phyloP scores from a whole-genome alignment of 2,797 vertebrate species.

The Nyctalus aviator region DNA sequence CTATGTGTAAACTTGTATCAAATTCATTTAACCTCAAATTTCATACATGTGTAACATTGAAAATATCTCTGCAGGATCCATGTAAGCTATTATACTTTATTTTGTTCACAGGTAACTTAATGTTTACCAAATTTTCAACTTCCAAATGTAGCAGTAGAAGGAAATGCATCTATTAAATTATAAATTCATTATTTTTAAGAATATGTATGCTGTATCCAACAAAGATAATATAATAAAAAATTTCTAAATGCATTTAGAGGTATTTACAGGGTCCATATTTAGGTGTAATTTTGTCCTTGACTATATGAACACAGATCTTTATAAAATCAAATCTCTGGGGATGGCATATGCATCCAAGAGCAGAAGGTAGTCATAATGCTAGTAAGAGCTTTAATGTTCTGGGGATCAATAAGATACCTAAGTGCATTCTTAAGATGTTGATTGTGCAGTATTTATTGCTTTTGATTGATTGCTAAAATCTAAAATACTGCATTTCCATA shows the following conservation, averaged over 20 bases:
- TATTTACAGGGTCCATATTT: background rate
- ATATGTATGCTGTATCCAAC: background rate
- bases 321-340: conserved; percentile 57
- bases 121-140: conserved; percentile 6
- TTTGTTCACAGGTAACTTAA: background rate
- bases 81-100: background rate
- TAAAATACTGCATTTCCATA: conserved; percentile 68
- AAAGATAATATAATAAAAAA: conserved; percentile 9
- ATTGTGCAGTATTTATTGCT: conserved; percentile 63
- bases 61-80: conserved; percentile 8
- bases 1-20: background rate
- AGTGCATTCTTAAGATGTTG: conserved; percentile 68
- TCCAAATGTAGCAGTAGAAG: background rate
- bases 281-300: conserved; percentile 13
- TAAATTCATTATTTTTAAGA: background rate
- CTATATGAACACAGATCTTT: conserved; percentile 47
- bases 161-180: background rate
- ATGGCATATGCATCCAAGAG: conserved; percentile 20
- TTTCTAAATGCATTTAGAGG: background rate
- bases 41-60: background rate
- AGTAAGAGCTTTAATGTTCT: conserved; percentile 70
- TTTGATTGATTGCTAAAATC: conserved; percentile 74
- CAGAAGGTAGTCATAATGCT: conserved; percentile 2
- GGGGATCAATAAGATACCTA: conserved; percentile 69
- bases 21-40: conserved; percentile 15